Base-by-base conservation (phyloP, 2,888 invertebrate genomes). In the Cosmia pyralina region DNA sequence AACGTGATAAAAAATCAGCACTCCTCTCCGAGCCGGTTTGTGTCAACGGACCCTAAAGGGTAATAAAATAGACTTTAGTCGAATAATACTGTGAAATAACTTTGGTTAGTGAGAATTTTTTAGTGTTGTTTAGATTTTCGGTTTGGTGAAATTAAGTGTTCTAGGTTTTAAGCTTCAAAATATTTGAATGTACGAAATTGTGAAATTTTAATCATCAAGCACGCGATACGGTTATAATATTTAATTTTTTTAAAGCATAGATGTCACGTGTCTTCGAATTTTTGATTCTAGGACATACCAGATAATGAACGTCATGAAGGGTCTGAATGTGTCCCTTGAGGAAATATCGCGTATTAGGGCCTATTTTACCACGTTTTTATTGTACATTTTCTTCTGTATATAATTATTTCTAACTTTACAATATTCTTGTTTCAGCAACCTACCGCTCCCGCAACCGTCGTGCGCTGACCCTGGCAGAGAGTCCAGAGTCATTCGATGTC, bases 361-460 rank as follows among this genome's bases (percentile, higher is more conserved):
- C 19, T 19, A 2, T 34, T 50, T 28, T 28, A 28, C 28, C 28
- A 28, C 28, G 28, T 28, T 28, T 28, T 28, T 2, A 28, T 50
- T 34, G 10, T 64, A 64, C 5, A 5, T n/a, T 50, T 64, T 34
- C 6, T 38, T 13, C n/a, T 34, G 48, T 50, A 4, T 10, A 15
- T 34, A 50, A n/a, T 52, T 6, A 34, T 62, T 22, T 17, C 1
- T 46, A 55, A 65, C 17, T 15, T 60, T 4, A 34, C 1, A 38
- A 44, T 74, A 46, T 10, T 28, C 55, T 19, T 59, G 38, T 94
- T 94, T 38, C 96, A 98, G 98, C 96, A 72, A 98, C 98, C 34
- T 98, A 98, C 91, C 96, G 96, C 55, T 96, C 97, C 22, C 96
- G 98, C 63, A 96, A 95, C 65, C 97, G 97, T 78, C 97, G 98